Base-by-base conservation (phyloP, 2,113 vertebrate genomes). In the Myocastor coypus region DNA sequence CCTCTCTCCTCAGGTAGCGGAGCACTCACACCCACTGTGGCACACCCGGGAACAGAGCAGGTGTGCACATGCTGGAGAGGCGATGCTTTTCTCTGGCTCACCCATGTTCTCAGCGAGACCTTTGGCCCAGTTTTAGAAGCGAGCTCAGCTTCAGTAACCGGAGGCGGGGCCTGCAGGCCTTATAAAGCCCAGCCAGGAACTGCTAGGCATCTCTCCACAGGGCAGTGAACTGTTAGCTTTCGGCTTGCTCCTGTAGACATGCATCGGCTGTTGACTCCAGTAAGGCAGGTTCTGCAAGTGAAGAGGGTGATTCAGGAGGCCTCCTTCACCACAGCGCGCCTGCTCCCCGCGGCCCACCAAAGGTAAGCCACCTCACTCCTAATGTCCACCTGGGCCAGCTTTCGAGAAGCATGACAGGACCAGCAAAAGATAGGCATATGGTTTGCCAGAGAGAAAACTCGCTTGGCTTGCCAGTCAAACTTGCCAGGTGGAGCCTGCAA, bases 261-360 rank as follows among this genome's bases (percentile, higher is more conserved):
- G 98, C 94, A 98, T 95, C 98, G 98, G 28, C 97, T 98, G 57
- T 55, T 98, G 2, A 52, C 97, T 71, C 97, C 97, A 0, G 92
- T 95, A 0, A 97, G 64, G 0, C 57, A 78, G 46, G 97, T 95
- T 91, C 95, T 97, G 84, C 97, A 93, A 28, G 28, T 89, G 0
- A 97, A 82, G 64, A 40, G 26, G 87, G 84, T 22, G 9, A 28
- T 1, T 0, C 92, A 52, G 1, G 97, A 94, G n/a, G 42, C 17
- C 0, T 69, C 92, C 4, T 20, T 86, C 64, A 0, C 2, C 3
- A 88, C 80, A 0, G 1, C 12, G 13, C 85, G 40, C 73, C 94
- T 95, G 5, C 87, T 97, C 85, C 0, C n/a, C 5, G 91, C 97
- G 89, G 69, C 94, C 82, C 89, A 96, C 84, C 97, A 94, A 94